These are phyloP conservation scores for Pectinophora gossypiella DNA, from an alignment of 1,140 invertebrate genomes.

Conservation along the genomic window DNA sequence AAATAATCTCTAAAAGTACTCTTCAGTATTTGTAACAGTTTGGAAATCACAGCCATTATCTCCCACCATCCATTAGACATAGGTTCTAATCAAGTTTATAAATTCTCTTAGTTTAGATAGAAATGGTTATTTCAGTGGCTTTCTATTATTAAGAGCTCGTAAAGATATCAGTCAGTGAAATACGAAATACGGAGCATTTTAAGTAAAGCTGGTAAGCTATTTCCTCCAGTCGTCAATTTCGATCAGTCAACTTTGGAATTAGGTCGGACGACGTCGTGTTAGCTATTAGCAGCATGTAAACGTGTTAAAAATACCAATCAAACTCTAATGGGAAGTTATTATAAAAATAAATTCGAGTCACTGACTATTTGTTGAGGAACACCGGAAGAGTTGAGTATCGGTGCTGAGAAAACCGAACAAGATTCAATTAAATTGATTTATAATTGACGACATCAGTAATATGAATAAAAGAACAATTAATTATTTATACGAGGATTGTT, in stretches of 20 bases:
- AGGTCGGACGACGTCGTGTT: slow-evolving; percentile 34
- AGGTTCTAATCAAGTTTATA: no score
- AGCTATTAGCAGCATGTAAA: slow-evolving; percentile 56
- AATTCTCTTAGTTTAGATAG: no score
- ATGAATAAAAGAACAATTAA: no score
- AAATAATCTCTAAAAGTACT: no score
- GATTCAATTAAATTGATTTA: no score
- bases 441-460: no score
- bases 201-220: slow-evolving; percentile 6
- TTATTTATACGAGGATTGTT: no score
- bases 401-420: no score
- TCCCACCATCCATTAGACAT: no score
- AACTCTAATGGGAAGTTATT: slow-evolving; percentile 5
- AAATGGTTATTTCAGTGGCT: no score
- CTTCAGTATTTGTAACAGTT: no score
- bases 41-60: no score
- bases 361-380: neutral
- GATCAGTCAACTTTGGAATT: slow-evolving; percentile 30
- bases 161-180: neutral
- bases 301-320: slow-evolving; percentile 43
- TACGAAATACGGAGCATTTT: slow-evolving; percentile 13
- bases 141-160: neutral
- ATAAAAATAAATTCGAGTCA: neutral
- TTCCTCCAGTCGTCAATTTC: slow-evolving; percentile 13
- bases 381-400: neutral